Conservation (phyloP, 2,888 invertebrate species). For the Rhimphoctona megacephalus region DNA sequence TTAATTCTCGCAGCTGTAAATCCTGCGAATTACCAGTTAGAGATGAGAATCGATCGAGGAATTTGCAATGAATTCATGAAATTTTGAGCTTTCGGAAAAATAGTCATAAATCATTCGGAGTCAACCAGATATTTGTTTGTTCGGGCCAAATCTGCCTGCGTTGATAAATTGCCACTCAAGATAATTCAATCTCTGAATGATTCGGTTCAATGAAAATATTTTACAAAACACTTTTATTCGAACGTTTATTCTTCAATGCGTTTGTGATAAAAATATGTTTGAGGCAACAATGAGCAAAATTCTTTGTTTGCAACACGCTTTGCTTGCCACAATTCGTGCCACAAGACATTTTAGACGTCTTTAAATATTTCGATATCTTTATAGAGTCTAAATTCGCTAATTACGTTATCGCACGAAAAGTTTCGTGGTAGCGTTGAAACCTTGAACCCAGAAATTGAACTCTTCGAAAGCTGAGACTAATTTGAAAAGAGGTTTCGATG, state of each 20-base stretch:
- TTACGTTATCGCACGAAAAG: neutral
- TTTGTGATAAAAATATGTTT: neutral
- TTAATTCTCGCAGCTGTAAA: neutral
- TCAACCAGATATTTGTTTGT: constrained; percentile 5
- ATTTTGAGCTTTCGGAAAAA: neutral
- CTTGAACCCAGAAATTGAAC: neutral
- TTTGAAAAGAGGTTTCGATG: neutral
- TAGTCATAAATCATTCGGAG: neutral
- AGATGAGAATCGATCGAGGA: neutral
- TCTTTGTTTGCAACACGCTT: neutral
- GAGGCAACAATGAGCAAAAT: neutral
- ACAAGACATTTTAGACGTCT: neutral
- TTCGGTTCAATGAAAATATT: neutral
- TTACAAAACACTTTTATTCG: neutral
- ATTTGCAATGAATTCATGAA: neutral
- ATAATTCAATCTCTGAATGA: neutral
- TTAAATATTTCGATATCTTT: neutral
- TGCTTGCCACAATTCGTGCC: neutral
- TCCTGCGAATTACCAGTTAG: neutral
- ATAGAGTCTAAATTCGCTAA: neutral
- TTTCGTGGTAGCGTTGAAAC: neutral
- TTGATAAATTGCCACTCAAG: constrained; percentile 6
- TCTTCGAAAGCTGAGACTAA: neutral
- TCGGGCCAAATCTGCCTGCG: neutral
- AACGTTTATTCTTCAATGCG: neutral